Evolutionary conservation across 2,797 vertebrate species (phyloP).

Genomic region (Thamnophis elegans): DNA sequence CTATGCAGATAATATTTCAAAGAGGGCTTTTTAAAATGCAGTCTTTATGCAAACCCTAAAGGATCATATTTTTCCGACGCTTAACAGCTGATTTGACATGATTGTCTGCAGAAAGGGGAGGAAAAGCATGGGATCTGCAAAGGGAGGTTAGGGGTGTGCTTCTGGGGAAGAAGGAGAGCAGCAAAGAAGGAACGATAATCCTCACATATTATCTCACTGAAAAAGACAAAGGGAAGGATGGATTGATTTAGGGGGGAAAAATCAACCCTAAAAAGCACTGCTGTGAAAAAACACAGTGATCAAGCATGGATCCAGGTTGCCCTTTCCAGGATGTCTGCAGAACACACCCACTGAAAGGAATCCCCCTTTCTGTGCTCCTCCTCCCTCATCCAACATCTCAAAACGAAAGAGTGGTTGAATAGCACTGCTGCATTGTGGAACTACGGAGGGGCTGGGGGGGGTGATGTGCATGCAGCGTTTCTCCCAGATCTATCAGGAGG

Average conservation of each 20-base stretch:
- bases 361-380: background rate
- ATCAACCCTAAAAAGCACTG: background rate
- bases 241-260: background rate
- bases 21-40: background rate
- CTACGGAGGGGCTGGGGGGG: background rate
- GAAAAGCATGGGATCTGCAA: background rate
- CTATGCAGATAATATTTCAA: background rate
- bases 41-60: background rate
- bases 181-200: background rate
- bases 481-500: background rate
- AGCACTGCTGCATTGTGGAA: background rate
- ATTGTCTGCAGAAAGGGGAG: background rate
- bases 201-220: background rate
- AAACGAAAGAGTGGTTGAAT: background rate
- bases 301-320: background rate
- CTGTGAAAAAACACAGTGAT: background rate
- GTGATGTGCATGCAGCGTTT: background rate
- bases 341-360: slow-evolving; percentile 22
- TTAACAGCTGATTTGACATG: background rate
- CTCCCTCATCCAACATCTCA: background rate
- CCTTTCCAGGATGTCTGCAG: slow-evolving; percentile 8
- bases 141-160: background rate
- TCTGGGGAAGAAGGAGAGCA: background rate
- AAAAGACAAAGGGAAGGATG: background rate
- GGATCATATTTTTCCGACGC: background rate